Percentiles rank a stretch among this genome's conserved stretches.
These are phyloP conservation scores for Epistrophe eligans DNA, from an alignment of 2,888 invertebrate species.

Conservation along the genomic window DNA sequence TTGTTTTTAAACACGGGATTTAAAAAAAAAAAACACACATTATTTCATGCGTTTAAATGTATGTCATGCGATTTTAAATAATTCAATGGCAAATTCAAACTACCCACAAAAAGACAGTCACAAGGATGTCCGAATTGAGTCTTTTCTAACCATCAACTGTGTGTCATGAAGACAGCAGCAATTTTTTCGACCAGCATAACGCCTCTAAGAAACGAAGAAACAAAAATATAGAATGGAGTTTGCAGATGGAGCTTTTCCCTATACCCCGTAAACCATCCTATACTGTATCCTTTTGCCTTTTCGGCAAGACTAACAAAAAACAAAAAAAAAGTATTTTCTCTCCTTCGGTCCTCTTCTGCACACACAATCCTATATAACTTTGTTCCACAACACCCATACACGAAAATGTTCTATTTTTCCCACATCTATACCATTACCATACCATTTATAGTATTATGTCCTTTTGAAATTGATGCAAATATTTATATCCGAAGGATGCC, in stretches of 20 bases:
- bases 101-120: constrained; percentile 18
- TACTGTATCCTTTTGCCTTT: constrained; percentile 56
- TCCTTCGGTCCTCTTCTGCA: constrained; percentile 60
- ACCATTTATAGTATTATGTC: constrained; percentile 24
- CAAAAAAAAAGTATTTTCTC: constrained; percentile 48
- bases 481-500: constrained; percentile 41
- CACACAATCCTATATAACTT: constrained; percentile 49
- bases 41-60: constrained; percentile 10
- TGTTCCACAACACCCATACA: constrained; percentile 56
- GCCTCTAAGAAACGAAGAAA: constrained; percentile 30
- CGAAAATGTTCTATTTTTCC: constrained; percentile 20
- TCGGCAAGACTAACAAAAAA: constrained; percentile 12
- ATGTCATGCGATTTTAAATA: neutral
- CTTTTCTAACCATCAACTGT: constrained; percentile 75
- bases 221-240: constrained; percentile 57
- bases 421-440: neutral
- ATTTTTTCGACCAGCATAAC: constrained; percentile 65
- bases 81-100: constrained; percentile 9
- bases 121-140: constrained; percentile 66
- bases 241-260: constrained; percentile 71
- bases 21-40: neutral
- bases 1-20: neutral
- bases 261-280: constrained; percentile 29
- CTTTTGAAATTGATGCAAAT: constrained; percentile 49
- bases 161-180: constrained; percentile 51